Percentiles rank a stretch among this genome's conserved stretches.
These are phyloP conservation scores for Halcyon chelicuti DNA, from an alignment of 2,797 vertebrate genomes.

Conservation along the genomic window DNA sequence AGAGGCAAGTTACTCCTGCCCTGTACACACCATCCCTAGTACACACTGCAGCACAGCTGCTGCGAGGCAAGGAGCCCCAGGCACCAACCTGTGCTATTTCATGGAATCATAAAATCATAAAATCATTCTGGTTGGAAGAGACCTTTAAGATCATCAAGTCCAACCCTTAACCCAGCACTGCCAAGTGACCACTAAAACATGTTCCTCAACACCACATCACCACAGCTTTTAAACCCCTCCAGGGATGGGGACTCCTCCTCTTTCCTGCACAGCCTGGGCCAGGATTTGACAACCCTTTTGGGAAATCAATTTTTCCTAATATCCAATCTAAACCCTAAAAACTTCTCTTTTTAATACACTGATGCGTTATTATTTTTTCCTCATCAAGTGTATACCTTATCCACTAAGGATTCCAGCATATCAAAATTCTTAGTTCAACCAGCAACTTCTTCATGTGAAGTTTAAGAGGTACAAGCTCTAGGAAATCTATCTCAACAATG, in stretches of 20 bases:
- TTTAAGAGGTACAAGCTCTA: background rate
- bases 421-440: background rate
- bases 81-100: fast-evolving
- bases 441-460: background rate
- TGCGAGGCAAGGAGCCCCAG: fast-evolving
- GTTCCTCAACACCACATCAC: background rate
- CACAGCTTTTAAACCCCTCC: background rate
- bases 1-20: background rate
- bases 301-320: too few species aligned
- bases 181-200: background rate
- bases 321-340: background rate
- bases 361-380: too few species aligned
- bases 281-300: too few species aligned
- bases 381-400: background rate
- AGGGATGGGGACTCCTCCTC: background rate
- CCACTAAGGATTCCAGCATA: background rate
- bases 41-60: fast-evolving
- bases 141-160: background rate
- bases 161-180: background rate
- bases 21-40: background rate
- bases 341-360: background rate
- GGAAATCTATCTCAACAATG: background rate
- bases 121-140: background rate
- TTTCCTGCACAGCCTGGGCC: background rate
- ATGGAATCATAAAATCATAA: background rate